These are phyloP conservation scores for Callithrix jacchus DNA, from an alignment of 2,113 vertebrate species.

Conservation along the genomic window DNA sequence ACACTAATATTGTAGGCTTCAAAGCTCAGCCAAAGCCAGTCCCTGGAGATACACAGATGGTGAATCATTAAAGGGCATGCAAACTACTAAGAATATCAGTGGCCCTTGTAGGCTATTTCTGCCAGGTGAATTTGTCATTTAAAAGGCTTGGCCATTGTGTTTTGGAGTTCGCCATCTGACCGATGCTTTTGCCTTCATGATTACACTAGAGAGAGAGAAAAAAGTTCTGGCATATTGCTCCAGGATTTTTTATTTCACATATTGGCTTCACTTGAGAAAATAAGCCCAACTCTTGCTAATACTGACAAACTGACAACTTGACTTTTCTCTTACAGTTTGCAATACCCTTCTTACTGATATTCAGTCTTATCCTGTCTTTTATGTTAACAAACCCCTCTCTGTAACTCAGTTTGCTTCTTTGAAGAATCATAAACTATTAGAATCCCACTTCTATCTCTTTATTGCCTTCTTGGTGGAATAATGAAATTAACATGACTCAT, in stretches of 20 bases:
- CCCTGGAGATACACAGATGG: neutral
- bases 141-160: neutral
- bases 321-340: neutral
- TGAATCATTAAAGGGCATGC: neutral
- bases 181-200: neutral
- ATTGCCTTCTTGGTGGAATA: neutral
- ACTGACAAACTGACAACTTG: neutral
- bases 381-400: neutral
- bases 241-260: neutral
- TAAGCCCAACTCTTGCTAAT: neutral
- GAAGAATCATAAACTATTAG: neutral
- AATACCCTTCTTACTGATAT: neutral
- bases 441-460: neutral
- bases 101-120: neutral
- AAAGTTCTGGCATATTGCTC: neutral
- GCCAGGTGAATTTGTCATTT: neutral
- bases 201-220: neutral
- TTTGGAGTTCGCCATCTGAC: neutral
- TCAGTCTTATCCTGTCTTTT: neutral
- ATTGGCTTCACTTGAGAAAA: neutral
- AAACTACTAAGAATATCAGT: neutral
- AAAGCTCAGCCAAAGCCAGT: neutral
- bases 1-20: neutral
- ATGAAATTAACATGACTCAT: neutral
- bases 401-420: neutral